A percentile compares a stretch with the other conserved stretches of the same genome.
Evolutionary conservation across 2,113 vertebrate genomes (phyloP).

Genomic region (Meles meles): DNA sequence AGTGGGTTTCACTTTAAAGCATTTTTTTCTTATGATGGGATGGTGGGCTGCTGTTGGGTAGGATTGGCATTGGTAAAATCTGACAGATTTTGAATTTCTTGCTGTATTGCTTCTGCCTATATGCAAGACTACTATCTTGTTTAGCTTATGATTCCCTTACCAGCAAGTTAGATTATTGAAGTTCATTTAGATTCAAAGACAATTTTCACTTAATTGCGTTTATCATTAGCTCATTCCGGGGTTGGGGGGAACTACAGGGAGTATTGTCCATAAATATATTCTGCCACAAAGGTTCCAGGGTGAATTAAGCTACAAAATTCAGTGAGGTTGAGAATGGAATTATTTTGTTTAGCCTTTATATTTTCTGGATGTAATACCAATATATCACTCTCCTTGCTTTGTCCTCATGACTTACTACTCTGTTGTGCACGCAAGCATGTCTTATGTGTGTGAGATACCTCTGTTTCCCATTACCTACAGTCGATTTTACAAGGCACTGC

Average conservation of each 20-base stretch:
- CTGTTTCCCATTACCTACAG: conserved; percentile 59
- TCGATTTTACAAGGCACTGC: conserved; percentile 68
- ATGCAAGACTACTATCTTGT: background rate
- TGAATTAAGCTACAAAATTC: conserved; percentile 71
- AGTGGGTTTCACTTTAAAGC: background rate
- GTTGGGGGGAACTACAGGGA: conserved; percentile 62
- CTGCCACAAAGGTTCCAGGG: conserved; percentile 61
- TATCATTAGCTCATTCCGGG: conserved; percentile 78
- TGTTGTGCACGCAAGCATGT: background rate
- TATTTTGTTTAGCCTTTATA: conserved; percentile 68
- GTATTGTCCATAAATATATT: conserved; percentile 75
- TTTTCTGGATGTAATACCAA: conserved; percentile 53
- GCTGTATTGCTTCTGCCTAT: conserved; percentile 47
- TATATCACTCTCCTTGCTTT: conserved; percentile 64
- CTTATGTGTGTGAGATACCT: conserved; percentile 39
- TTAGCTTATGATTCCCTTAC: conserved; percentile 62
- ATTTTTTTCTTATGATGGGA: background rate
- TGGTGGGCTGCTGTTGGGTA: background rate
- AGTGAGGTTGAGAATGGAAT: conserved; percentile 59
- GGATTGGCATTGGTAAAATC: conserved; percentile 55
- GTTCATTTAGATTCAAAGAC: conserved; percentile 72
- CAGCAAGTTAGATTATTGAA: conserved; percentile 60
- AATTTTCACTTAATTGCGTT: conserved; percentile 71
- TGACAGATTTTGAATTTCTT: conserved; percentile 74
- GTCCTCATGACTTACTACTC: conserved; percentile 42